Evolutionary conservation across 1,140 invertebrate species (phyloP).

Genomic region (Drosophila pallidifrons): DNA sequence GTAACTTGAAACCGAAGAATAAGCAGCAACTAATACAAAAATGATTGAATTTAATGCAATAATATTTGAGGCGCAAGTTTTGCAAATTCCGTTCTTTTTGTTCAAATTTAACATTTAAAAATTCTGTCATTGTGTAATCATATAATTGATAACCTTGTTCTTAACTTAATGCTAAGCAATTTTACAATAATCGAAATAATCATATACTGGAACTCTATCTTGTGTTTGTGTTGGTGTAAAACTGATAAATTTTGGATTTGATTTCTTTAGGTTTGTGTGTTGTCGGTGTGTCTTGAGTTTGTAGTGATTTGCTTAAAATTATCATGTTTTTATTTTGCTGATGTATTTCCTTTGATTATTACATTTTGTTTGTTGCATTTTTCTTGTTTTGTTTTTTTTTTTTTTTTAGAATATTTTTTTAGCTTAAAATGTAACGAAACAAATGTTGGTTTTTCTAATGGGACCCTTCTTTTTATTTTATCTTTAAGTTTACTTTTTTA

Average conservation of each 20-base stretch:
- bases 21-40: constrained; percentile 34
- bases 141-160: constrained; percentile 26
- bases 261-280: constrained; percentile 55
- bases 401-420: constrained; percentile 46
- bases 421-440: constrained; percentile 76
- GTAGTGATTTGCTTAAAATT: constrained; percentile 58
- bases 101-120: constrained; percentile 62
- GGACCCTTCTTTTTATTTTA: constrained; percentile 38
- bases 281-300: constrained; percentile 38
- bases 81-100: constrained; percentile 21
- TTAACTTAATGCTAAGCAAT: constrained; percentile 67
- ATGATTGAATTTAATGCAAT: constrained; percentile 11
- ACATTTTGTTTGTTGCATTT: constrained; percentile 52
- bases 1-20: constrained; percentile 50
- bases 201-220: constrained; percentile 48
- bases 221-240: constrained; percentile 9
- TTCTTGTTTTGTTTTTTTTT: constrained; percentile 26
- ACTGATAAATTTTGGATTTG: constrained; percentile 41
- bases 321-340: constrained; percentile 58
- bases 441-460: constrained; percentile 63
- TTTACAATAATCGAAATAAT: constrained; percentile 55
- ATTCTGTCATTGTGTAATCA: constrained; percentile 46
- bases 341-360: constrained; percentile 72
- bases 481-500: constrained; percentile 29
- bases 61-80: constrained; percentile 26